Evolutionary conservation across 2,797 vertebrate species (phyloP), one percentile per base, ranked within the genome.

Genomic region (Parauchenoglanis ngamensis): DNA sequence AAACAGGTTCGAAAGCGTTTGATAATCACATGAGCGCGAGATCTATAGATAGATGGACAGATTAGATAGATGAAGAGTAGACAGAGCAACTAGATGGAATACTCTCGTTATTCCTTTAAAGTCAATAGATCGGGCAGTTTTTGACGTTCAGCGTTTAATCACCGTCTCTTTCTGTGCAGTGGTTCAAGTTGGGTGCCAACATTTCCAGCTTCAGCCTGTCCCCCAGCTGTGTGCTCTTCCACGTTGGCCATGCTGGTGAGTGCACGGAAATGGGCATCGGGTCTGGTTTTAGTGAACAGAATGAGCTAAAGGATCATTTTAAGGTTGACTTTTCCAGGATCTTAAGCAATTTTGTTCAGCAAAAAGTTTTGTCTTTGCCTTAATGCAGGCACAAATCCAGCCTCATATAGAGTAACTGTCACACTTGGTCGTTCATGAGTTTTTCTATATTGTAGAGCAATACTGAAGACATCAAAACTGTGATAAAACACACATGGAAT

Each of bases 101-200:
- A 1, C 25, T 10, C 12, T 52, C 25, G 15, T 52, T 76, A 10
- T 54, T 77, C n/a, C 15, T 54, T 59, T 59, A n/a, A 75, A 10
- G 52, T 57, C 8, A 8, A 19, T 3, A 6, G 3, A 73, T 25
- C 28, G 11, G 12, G 13, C 15, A n/a, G 28, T 17, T 52, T 65
- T 31, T 67, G 44, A 21, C 40, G 31, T n/a, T 35, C 8, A 15
- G n/a, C 19, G 49, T 90, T 88, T 68, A 28, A 82, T 84, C 88
- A 87, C 86, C 85, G 84, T 92, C 87, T 86, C 54, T n/a, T 77
- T 88, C 88, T 92, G 78, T 94, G 81, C 80, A 99, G 98, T 99
- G 98, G 98, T 92, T 98, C 88, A 99, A 99, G 94, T 97, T 99
- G 68, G 98, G 98, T 84, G 98, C 97, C 93, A 99, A 99, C 92